Conservation (phyloP, 1,140 invertebrate species). For the Monochamus saltuarius region DNA sequence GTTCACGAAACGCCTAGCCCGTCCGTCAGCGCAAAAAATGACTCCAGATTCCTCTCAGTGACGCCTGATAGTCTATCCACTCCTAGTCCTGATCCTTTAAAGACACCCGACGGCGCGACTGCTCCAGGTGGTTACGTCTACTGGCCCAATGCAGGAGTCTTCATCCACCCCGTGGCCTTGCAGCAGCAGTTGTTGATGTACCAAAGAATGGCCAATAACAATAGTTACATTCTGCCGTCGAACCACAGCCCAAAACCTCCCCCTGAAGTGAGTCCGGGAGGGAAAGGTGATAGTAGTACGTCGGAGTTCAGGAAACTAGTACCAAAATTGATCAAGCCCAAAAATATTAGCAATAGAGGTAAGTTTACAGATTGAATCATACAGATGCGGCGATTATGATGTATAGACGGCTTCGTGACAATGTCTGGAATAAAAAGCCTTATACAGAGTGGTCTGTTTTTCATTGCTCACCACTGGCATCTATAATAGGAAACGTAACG, state of each 20-base stretch:
- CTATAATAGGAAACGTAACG: too few species aligned
- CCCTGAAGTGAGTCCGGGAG: background rate
- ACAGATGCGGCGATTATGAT: too few species aligned
- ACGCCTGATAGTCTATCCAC: constrained; percentile 24
- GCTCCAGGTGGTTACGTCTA: constrained; percentile 56
- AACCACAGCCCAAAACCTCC: constrained; percentile 37
- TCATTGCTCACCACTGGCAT: too few species aligned
- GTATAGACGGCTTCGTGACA: too few species aligned
- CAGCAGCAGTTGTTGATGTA: constrained; percentile 73
- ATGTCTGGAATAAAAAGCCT: too few species aligned
- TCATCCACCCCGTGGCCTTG: constrained; percentile 71
- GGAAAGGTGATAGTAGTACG: constrained; percentile 10
- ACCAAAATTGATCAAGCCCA: constrained; percentile 33
- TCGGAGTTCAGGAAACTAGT: constrained; percentile 39
- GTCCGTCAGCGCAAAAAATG: constrained; percentile 37
- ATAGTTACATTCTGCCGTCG: constrained; percentile 44
- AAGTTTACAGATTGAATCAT: too few species aligned
- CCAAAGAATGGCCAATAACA: constrained; percentile 64
- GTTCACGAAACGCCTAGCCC: constrained; percentile 55
- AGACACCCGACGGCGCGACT: constrained; percentile 33
- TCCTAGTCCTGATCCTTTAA: constrained; percentile 26
- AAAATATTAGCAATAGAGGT: constrained; percentile 39
- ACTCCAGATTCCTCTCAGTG: constrained; percentile 30
- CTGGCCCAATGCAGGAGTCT: constrained; percentile 68
- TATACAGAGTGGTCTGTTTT: too few species aligned